Evolutionary conservation across 1,140 invertebrate genomes (phyloP).

Genomic region (Phthorimaea operculella): DNA sequence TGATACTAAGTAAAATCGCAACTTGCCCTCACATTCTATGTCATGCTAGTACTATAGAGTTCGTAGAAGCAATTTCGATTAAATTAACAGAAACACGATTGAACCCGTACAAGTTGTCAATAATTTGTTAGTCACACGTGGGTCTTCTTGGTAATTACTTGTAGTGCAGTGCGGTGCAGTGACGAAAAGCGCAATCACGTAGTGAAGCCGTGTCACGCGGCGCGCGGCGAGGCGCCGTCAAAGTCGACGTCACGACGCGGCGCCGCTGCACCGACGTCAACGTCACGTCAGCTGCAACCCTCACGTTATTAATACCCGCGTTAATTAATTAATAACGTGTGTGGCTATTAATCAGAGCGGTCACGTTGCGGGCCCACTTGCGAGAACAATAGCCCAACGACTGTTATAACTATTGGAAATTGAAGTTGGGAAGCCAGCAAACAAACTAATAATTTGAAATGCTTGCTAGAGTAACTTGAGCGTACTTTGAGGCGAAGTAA

Average conservation of each 20-base stretch:
- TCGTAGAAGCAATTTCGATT: not conserved
- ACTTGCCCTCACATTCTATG: too few relatives aligned
- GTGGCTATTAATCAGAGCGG: conserved; percentile 46
- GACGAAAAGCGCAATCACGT: conserved; percentile 29
- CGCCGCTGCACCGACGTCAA: conserved; percentile 21
- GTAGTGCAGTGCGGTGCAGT: conserved; percentile 14
- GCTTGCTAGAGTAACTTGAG: not conserved
- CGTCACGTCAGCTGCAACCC: conserved; percentile 49
- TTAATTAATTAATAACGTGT: conserved; percentile 60
- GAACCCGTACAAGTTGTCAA: not conserved
- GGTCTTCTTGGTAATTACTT: conserved; percentile 59
- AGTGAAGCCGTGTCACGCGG: too few relatives aligned
- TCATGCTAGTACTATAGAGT: not conserved
- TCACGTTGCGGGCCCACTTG: conserved; percentile 16
- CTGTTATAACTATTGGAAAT: conserved; percentile 1
- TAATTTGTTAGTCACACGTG: not conserved
- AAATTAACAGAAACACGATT: not conserved
- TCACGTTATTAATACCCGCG: conserved; percentile 54
- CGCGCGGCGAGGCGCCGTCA: not conserved
- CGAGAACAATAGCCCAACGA: not conserved
- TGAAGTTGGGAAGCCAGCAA: not conserved
- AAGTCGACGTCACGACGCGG: conserved; percentile 6
- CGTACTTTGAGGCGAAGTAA: too few relatives aligned
- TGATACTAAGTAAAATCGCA: not conserved
- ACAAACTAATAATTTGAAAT: not conserved